A percentile compares a stretch with the other conserved stretches of the same genome.
These are phyloP conservation scores for Micoletzkya japonica DNA, from an alignment of 2,888 invertebrate species.

Conservation along the genomic window DNA sequence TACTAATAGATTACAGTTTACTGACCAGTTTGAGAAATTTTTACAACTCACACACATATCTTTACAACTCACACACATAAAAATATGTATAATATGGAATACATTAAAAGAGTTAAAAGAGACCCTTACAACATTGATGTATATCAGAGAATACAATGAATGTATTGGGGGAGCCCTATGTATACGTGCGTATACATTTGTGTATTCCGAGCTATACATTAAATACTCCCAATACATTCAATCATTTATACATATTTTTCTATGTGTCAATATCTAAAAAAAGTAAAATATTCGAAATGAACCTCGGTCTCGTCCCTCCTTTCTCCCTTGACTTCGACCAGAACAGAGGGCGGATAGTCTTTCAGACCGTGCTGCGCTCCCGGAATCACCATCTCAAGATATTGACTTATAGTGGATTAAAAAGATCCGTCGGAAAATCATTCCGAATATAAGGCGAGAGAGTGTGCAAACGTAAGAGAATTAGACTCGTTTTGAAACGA, in stretches of 20 bases:
- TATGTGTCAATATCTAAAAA: neutral
- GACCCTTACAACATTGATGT: too few species aligned
- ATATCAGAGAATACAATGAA: too few species aligned
- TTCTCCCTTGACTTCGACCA: slow-evolving; percentile 56
- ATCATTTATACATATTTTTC: too few species aligned
- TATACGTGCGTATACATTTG: too few species aligned
- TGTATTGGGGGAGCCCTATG: too few species aligned
- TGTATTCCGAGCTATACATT: too few species aligned
- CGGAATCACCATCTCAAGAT: slow-evolving; percentile 42
- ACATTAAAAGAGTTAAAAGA: too few species aligned
- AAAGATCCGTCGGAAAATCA: neutral
- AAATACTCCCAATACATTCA: too few species aligned
- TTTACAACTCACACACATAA: too few species aligned
- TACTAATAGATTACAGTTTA: too few species aligned
- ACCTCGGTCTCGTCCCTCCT: slow-evolving; percentile 45
- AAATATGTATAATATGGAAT: too few species aligned
- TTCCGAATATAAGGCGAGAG: neutral
- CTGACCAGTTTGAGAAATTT: too few species aligned
- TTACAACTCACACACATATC: neutral
- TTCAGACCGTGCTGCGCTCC: slow-evolving; percentile 45
- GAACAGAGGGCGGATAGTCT: slow-evolving; percentile 49
- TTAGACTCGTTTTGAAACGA: neutral
- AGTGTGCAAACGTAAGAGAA: neutral
- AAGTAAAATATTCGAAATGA: neutral
- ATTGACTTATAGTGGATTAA: neutral